phyloP scores from a whole-genome alignment of 2,113 vertebrate species.

The Phycodurus eques region DNA sequence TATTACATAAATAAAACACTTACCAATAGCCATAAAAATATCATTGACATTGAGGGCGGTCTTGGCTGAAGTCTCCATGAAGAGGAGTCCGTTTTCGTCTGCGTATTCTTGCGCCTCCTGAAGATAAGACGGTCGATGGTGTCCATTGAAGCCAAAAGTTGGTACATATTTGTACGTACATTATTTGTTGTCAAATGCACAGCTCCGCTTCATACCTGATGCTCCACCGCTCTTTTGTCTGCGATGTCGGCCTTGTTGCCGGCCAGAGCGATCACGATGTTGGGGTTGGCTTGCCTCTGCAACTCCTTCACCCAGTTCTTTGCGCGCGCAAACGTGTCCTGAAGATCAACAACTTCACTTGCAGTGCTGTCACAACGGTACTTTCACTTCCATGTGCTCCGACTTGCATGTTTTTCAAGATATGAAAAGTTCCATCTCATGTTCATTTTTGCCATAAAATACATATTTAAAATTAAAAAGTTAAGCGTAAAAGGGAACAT shows the following conservation, averaged over 20 bases:
- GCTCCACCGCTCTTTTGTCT: constrained; percentile 90
- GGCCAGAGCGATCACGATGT: constrained; percentile 91
- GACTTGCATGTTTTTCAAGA: not conserved
- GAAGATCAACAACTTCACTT: constrained; percentile 28
- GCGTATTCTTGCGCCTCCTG: constrained; percentile 93
- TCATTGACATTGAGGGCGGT: constrained; percentile 96
- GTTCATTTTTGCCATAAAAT: too few species aligned
- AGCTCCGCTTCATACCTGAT: constrained; percentile 74
- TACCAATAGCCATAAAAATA: constrained; percentile 98
- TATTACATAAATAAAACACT: constrained; percentile 8
- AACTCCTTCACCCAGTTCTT: constrained; percentile 99
- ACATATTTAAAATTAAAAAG: too few species aligned
- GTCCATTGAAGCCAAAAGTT: not conserved
- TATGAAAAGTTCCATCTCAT: too few species aligned
- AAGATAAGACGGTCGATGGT: not conserved
- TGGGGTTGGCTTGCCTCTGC: constrained; percentile 93
- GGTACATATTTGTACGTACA: not conserved
- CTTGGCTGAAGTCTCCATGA: constrained; percentile 98
- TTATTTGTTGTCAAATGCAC: not conserved
- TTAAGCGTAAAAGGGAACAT: too few species aligned
- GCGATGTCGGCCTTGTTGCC: constrained; percentile 95
- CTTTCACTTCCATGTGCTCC: not conserved
- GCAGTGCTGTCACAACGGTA: not conserved
- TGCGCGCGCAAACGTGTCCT: constrained; percentile 92
- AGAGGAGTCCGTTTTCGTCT: constrained; percentile 93